Evolutionary conservation across 2,888 invertebrate species (phyloP).

Genomic region (Campoplex capitator): DNA sequence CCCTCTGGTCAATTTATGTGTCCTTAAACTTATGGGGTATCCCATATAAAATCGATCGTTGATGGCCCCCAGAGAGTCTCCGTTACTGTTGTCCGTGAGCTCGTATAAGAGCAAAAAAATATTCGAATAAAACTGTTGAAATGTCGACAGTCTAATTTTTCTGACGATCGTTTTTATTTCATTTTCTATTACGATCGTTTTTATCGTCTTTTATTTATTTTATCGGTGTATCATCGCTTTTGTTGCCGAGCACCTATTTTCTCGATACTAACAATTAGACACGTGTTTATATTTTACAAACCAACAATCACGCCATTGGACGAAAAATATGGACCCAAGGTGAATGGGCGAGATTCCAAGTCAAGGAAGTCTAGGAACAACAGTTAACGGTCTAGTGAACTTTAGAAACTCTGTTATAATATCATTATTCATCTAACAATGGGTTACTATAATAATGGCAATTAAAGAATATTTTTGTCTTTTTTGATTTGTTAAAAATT

Average conservation of each 20-base stretch:
- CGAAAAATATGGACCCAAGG: background rate
- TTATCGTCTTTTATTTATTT: background rate
- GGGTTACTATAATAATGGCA: background rate
- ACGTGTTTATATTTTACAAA: background rate
- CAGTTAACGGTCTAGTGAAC: conserved; percentile 7
- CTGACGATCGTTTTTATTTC: background rate
- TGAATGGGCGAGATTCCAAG: conserved; percentile 7
- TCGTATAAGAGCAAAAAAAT: too few species aligned
- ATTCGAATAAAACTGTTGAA: background rate
- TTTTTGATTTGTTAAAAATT: background rate
- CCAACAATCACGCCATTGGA: background rate
- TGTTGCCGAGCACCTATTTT: background rate
- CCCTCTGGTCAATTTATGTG: background rate
- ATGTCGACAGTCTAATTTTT: background rate
- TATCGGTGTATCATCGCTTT: background rate
- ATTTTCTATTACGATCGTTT: background rate
- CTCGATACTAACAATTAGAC: background rate
- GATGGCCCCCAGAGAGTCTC: background rate
- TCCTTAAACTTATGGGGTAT: background rate
- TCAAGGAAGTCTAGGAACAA: background rate
- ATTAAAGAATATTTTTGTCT: background rate
- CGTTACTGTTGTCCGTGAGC: background rate
- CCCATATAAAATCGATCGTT: background rate
- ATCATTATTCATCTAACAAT: background rate
- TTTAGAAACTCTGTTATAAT: conserved; percentile 9